Evolutionary conservation across 92 coral and sea anemone species (phyloP).

Genomic region (Isaurus tuberculatus): DNA sequence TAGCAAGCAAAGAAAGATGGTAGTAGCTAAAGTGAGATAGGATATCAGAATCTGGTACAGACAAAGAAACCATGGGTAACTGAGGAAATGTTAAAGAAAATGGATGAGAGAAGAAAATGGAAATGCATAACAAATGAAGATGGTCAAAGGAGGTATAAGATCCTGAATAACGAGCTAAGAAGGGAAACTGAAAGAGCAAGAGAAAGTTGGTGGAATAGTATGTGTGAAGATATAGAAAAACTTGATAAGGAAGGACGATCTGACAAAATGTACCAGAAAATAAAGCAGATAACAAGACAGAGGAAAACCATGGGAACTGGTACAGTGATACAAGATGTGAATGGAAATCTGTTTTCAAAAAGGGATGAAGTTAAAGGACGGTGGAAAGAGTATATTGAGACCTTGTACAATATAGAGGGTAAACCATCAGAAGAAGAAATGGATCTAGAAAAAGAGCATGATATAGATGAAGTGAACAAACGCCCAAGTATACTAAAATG

Average conservation of each 20-base stretch:
- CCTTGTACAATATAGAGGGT: conserved; percentile 1
- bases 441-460: not conserved
- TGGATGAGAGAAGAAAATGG: conserved; percentile 4
- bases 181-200: conserved; percentile 13
- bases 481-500: not conserved
- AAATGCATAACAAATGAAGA: conserved; percentile 6
- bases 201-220: conserved; percentile 2
- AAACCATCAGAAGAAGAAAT: not conserved
- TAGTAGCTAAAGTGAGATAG: not conserved
- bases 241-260: not conserved
- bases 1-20: conserved; percentile 16
- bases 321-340: not conserved
- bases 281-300: conserved; percentile 7
- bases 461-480: not conserved
- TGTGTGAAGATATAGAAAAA: not conserved
- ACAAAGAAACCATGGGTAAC: conserved; percentile 9
- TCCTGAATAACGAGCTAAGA: not conserved
- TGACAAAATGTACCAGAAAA: conserved; percentile 3
- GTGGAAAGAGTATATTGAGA: not conserved
- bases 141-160: not conserved
- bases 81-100: not conserved
- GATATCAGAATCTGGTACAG: conserved; percentile 2
- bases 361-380: not conserved
- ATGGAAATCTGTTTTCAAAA: conserved; percentile 6
- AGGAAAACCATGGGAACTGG: conserved; percentile 1